Percentiles rank a stretch among this genome's conserved stretches.
Evolutionary conservation across 1,140 invertebrate genomes (phyloP).

Genomic region (Neodiprion lecontei): DNA sequence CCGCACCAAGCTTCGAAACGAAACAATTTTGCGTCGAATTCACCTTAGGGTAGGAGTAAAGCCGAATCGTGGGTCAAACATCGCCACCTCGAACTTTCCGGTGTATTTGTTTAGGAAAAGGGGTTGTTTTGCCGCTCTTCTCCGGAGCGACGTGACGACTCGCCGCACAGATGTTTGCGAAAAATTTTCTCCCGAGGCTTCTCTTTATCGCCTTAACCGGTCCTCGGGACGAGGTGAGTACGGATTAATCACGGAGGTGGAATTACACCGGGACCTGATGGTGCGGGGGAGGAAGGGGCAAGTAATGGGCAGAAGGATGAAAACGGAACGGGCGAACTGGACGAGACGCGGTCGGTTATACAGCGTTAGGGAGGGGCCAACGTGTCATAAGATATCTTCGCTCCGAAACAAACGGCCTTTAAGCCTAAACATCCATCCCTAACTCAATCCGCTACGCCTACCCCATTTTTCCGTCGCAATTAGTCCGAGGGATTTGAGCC

Average conservation of each 20-base stretch:
- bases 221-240: not conserved
- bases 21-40: conserved; percentile 6
- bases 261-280: not conserved
- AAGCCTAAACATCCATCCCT: conserved; percentile 4
- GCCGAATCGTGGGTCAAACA: not conserved
- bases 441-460: not conserved
- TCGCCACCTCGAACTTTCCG: not conserved
- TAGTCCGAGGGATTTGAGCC: not conserved
- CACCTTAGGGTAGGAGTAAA: not conserved
- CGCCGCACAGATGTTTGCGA: no score
- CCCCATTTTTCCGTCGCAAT: conserved; percentile 3
- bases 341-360: not conserved
- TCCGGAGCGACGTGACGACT: no score
- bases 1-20: no score
- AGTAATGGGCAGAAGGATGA: not conserved
- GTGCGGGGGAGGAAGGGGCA: not conserved
- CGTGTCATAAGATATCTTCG: conserved; percentile 4
- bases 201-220: no score
- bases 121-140: not conserved
- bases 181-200: no score
- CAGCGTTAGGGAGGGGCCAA: conserved; percentile 2
- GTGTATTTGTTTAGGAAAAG: not conserved
- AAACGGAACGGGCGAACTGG: not conserved
- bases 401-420: conserved; percentile 3
- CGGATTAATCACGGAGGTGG: not conserved